Evolutionary conservation across 30 jellyfish, hydroid and myxozoan genomes (phyloP).

Genomic region (Pseudorhiza aurosa): DNA sequence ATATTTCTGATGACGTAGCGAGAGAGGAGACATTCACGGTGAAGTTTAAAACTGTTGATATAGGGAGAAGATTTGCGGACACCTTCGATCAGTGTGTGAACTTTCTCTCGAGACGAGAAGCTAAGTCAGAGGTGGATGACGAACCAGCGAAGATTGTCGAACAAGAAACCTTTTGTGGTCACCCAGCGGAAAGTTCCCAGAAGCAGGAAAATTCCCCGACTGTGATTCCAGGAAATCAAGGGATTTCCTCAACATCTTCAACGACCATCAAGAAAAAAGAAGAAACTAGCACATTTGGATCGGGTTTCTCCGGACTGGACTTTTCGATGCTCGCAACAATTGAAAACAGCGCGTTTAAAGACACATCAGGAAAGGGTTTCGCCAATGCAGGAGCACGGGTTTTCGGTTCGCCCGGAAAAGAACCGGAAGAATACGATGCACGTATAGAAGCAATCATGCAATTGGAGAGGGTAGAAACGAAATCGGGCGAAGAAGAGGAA

Average conservation of each 20-base stretch:
- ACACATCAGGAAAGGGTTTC: constrained; percentile 37
- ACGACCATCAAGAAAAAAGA: not conserved
- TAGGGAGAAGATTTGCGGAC: constrained; percentile 58
- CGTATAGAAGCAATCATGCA: constrained; percentile 82
- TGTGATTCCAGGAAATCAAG: not conserved
- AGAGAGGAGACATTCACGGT: constrained; percentile 69
- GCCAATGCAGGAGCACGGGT: constrained; percentile 74
- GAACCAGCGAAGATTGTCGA: not conserved
- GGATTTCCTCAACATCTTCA: not conserved
- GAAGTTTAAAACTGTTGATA: constrained; percentile 70
- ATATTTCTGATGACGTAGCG: constrained; percentile 75
- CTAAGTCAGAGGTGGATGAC: not conserved
- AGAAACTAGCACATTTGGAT: constrained; percentile 37
- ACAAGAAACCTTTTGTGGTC: not conserved
- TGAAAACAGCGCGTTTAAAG: constrained; percentile 7
- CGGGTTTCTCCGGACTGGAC: constrained; percentile 49
- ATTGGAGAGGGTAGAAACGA: constrained; percentile 51
- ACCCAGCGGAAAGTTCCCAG: not conserved
- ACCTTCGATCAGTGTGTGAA: constrained; percentile 13
- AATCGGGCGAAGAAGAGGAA: constrained; percentile 88
- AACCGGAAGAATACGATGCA: constrained; percentile 44
- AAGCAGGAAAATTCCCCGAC: not conserved
- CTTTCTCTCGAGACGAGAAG: not conserved
- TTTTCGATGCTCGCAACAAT: constrained; percentile 64
- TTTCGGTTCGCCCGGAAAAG: not conserved